Evolutionary conservation across 1,140 invertebrate species (phyloP), one percentile per base, ranked within the genome.

Genomic region (Eciton burchellii): DNA sequence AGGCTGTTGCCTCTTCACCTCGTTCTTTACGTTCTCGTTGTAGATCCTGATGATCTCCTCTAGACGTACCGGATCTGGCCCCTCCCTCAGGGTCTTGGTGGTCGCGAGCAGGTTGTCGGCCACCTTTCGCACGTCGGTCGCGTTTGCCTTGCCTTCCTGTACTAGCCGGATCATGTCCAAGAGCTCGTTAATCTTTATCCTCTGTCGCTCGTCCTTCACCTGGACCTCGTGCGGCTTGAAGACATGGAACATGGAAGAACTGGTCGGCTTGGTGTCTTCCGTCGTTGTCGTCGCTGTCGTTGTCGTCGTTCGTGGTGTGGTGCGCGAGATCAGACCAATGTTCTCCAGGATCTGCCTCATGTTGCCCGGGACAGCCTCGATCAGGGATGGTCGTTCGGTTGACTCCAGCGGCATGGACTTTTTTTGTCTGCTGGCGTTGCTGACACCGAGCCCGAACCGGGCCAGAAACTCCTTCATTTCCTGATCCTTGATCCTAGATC

Each of bases 391-490:
- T 82, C 86, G 0, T 66, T 79, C 26, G 0, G 68, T 83, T 0
- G 66, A 26, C 3, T 62, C 0, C 54, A 86, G 88, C 82, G 87
- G 88, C 82, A 94, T 92, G 0, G 93, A 82, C 66, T 94, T 94
- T 43, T 92, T 87, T 3, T 77, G 88, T 49, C 94, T 82, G 19
- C 19, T 88, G 19, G 19, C 88, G 0, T 91, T 91, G 12, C 12
- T 41, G 26, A 89, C 82, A 0, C 94, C 92, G 1, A 96, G 90
- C 3, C 95, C 95, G 84, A 95, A 96, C 52, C 88, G 93, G 0
- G 94, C 93, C 21, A 96, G 83, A 41, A 96, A 94, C 12, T 94
- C 92, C 74, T 93, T 94, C 95, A 96, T 96, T 47, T 95, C 95
- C 45, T 93, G 89, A 60, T 94, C 93, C 43, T 91, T 91, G 0